Percentiles rank a stretch among this genome's conserved stretches.
phyloP scores from a whole-genome alignment of 2,888 invertebrate species.

The Ceramica pisi region DNA sequence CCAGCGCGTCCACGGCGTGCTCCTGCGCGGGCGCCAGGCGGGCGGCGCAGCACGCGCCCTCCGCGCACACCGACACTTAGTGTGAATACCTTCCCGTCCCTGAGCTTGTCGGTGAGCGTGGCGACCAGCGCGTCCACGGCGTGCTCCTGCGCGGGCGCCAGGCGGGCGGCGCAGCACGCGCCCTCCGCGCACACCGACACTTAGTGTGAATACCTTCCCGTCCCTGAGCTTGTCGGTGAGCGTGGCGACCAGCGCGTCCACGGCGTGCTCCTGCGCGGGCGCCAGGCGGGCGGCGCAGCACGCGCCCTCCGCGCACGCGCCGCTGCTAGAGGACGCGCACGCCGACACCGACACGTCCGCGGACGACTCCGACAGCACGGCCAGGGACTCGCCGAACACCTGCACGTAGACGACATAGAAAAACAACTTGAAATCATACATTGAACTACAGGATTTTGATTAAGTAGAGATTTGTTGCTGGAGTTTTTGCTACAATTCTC shows the following conservation, averaged over 20 bases:
- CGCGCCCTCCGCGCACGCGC: slow-evolving; percentile 5
- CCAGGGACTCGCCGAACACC: slow-evolving; percentile 83
- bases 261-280: slow-evolving; percentile 8
- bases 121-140: not conserved
- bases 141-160: not conserved
- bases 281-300: not conserved
- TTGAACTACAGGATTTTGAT: too few relatives aligned
- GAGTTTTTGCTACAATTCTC: too few relatives aligned
- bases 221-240: slow-evolving; percentile 4
- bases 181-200: too few relatives aligned
- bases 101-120: slow-evolving; percentile 2
- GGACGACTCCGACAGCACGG: slow-evolving; percentile 10
- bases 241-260: slow-evolving; percentile 14
- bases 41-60: slow-evolving; percentile 70
- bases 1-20: slow-evolving; percentile 86
- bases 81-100: slow-evolving; percentile 79
- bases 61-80: slow-evolving; percentile 30
- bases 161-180: not conserved
- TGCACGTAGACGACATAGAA: too few relatives aligned
- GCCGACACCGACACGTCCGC: slow-evolving; percentile 48
- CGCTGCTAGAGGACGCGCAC: not conserved
- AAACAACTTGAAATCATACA: too few relatives aligned
- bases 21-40: slow-evolving; percentile 86
- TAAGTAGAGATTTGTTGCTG: too few relatives aligned
- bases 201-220: slow-evolving; percentile 79